Evolutionary conservation across 1,140 invertebrate species (phyloP).

Genomic region (Plodia interpunctella): DNA sequence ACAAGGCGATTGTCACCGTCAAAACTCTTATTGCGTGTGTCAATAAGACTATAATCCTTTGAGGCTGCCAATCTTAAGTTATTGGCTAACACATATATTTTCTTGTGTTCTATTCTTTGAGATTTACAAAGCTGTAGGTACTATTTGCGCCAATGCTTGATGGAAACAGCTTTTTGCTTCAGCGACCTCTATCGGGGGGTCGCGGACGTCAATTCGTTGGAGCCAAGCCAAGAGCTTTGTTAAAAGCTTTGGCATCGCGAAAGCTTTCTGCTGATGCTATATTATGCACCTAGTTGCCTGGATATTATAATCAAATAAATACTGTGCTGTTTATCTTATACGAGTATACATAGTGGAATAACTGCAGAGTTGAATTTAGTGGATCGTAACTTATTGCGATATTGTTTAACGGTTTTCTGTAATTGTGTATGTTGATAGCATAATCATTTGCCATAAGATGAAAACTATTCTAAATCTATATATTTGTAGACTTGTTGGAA

Average conservation of each 20-base stretch:
- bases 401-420: too few relatives aligned
- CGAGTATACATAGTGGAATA: too few relatives aligned
- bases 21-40: slow-evolving; percentile 29
- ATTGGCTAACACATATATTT: slow-evolving; percentile 15
- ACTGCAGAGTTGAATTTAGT: too few relatives aligned
- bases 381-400: too few relatives aligned
- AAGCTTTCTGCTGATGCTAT: slow-evolving; percentile 54
- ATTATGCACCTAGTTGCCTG: slow-evolving; percentile 33
- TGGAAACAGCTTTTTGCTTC: slow-evolving; percentile 21
- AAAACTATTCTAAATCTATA: too few relatives aligned
- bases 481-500: too few relatives aligned
- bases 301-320: slow-evolving; percentile 6
- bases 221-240: slow-evolving; percentile 55
- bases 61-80: slow-evolving; percentile 28
- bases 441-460: too few relatives aligned
- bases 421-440: too few relatives aligned
- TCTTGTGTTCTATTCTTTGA: slow-evolving; percentile 18
- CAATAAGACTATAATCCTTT: slow-evolving; percentile 40
- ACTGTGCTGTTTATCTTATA: neutral
- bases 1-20: slow-evolving; percentile 32
- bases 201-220: slow-evolving; percentile 38
- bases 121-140: slow-evolving; percentile 31
- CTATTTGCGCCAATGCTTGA: slow-evolving; percentile 24
- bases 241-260: slow-evolving; percentile 56
- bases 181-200: slow-evolving; percentile 49